phyloP scores from a whole-genome alignment of 2,888 invertebrate genomes.

The Pyrgus malvae region DNA sequence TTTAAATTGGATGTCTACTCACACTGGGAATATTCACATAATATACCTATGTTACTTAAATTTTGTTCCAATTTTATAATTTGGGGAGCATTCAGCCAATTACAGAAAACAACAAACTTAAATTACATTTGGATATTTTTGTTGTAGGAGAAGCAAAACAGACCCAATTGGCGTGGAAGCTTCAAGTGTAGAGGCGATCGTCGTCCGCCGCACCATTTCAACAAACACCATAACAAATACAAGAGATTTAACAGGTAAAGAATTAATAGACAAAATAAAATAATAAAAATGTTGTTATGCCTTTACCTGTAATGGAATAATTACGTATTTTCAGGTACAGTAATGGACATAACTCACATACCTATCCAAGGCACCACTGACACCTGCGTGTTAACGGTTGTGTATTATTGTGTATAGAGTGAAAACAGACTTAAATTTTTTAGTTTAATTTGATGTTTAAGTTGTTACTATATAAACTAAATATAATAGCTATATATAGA shows the following conservation, averaged over 20 bases:
- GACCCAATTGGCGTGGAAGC: constrained; percentile 65
- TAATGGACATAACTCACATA: constrained; percentile 68
- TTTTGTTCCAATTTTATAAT: no score
- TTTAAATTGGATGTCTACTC: no score
- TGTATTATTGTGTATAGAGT: constrained; percentile 54
- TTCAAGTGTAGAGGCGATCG: constrained; percentile 69
- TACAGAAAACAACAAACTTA: no score
- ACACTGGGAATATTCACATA: no score
- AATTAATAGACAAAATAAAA: neutral
- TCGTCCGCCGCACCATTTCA: constrained; percentile 64
- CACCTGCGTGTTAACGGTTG: constrained; percentile 51
- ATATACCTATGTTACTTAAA: no score
- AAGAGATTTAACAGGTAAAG: constrained; percentile 64
- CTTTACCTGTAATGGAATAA: neutral
- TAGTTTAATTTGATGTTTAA: constrained; percentile 32
- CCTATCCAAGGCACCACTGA: constrained; percentile 75
- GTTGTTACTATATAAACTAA: constrained; percentile 28
- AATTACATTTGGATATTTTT: neutral
- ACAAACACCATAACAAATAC: constrained; percentile 74
- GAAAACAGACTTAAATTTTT: constrained; percentile 49
- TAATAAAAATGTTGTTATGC: no score
- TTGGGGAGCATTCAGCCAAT: no score
- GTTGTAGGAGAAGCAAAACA: constrained; percentile 70
- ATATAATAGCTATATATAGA: constrained; percentile 16
- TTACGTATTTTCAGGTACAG: constrained; percentile 53